Evolutionary conservation across 2,888 invertebrate species (phyloP), one percentile per base, ranked within the genome.

Genomic region (Apotomis betuletana): DNA sequence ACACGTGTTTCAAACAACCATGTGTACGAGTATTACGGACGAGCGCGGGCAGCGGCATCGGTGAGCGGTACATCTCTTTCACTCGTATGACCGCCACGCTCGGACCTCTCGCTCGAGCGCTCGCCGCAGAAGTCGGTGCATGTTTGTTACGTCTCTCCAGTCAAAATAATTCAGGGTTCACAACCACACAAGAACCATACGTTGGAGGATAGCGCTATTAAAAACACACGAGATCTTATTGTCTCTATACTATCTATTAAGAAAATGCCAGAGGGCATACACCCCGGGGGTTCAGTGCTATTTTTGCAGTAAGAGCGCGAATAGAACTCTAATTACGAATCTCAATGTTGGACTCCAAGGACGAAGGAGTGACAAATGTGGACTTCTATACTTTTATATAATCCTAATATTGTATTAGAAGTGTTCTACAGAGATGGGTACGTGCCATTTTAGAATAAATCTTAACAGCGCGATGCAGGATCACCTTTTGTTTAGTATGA

Each of bases 111-210:
- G 27, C 27, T 27, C 27, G 2, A 27, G 27, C 27, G 27, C 27
- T 27, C 27, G 27, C 27, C 27, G 27, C 27, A 27, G 27, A 27
- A 27, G 27, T 27, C 27, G 27, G 2, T 27, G 27, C 27, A 27
- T 27, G 27, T 27, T 41, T 27, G 44, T 54, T 70, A 63, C 63
- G 63, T 27, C 61, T 10, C 9, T 27, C 60, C 44, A 12, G 61
- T 36, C 59, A 41, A 63, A 54, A n/a, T 54, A 63, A 63, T 63
- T n/a, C 54, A 64, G 49, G 51, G 41, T 64, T 70, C 65, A 67
- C 15, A 51, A 52, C 55, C 49, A n/a, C 27, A 15, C 44, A 54
- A 51, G 27, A 9, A 4, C 4, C 46, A 9, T 44, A 46, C 12
- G 36, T 52, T 5, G 10, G 6, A 51, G 15, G 9, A 13, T 55